Conservation (phyloP, 2,113 vertebrate species). For the Willisornis vidua region DNA sequence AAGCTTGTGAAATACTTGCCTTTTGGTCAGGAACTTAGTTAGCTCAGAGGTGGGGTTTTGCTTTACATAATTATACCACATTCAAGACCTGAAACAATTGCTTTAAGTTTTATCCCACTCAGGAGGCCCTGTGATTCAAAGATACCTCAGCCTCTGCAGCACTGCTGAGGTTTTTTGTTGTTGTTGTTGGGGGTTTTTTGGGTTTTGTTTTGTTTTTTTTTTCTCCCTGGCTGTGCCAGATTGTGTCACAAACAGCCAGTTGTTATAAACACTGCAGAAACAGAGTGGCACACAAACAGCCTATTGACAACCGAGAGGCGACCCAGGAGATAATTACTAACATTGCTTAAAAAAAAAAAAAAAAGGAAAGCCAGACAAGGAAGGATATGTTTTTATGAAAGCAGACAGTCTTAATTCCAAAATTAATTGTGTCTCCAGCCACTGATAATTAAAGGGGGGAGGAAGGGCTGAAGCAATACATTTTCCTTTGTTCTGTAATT, state of each 20-base stretch:
- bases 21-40: background rate
- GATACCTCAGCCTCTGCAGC: background rate
- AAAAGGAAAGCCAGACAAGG: background rate
- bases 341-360: background rate
- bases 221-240: background rate
- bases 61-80: background rate
- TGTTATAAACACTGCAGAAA: conserved; percentile 28
- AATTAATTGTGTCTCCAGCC: conserved; percentile 49
- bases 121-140: background rate
- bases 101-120: background rate
- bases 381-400: conserved; percentile 46
- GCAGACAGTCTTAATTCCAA: conserved; percentile 44
- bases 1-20: background rate
- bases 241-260: conserved; percentile 35
- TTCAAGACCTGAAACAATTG: background rate
- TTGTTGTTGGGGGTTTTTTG: background rate
- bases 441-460: conserved; percentile 12
- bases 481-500: conserved; percentile 29
- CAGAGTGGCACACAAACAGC: background rate
- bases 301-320: conserved; percentile 22
- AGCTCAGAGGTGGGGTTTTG: background rate
- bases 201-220: background rate
- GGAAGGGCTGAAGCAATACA: background rate
- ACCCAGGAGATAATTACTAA: conserved; percentile 42
- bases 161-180: background rate